Base-by-base conservation (phyloP, 2,888 invertebrate genomes). In the Acrobasis consociella region DNA sequence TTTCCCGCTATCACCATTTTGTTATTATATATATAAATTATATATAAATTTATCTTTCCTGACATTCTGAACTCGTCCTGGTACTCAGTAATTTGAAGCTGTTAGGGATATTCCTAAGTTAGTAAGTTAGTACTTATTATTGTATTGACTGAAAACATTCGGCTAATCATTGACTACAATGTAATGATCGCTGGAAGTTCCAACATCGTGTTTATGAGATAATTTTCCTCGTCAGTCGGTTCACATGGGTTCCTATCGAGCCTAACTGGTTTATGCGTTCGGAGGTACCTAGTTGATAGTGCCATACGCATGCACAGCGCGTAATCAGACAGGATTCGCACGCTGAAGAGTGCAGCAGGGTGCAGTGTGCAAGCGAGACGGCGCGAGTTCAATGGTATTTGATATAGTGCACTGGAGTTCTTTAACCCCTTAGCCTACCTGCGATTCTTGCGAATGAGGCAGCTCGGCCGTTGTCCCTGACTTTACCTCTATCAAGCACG, bases 391-490 rank as follows among this genome's bases (percentile, higher is more conserved):
- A 93, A 89, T 91, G 93, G 90, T 91, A 91, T 91, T 91, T 90
- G 90, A 93, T 91, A 89, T 92, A 91, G 91, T 92, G 89, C 92
- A 93, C 79, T 77, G 78, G 85, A 91, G 92, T 93, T 93, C 93
- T 86, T 91, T 92, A 91, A 91, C 91, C 93, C 89, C 89, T 88
- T 93, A 93, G 91, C 93, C 93, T 93, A 93, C 92, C 93, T 91
- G 89, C 87, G 86, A 83, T 87, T 89, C 88, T 84, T 90, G 91
- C 90, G 89, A 90, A 89, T 89, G 91, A 91, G 93, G 92, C 88
- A 81, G 87, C 80, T 76, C 85, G 93, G 93, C 87, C 93, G 86
- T 89, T 91, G 93, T 93, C 92, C 93, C 91, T 91, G 84, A 83
- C 83, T 86, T 82, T 82, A 85, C 87, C 76, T 85, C 84, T 87